phyloP scores from a whole-genome alignment of 2,113 vertebrate genomes.

The Gymnocephalus cernua region DNA sequence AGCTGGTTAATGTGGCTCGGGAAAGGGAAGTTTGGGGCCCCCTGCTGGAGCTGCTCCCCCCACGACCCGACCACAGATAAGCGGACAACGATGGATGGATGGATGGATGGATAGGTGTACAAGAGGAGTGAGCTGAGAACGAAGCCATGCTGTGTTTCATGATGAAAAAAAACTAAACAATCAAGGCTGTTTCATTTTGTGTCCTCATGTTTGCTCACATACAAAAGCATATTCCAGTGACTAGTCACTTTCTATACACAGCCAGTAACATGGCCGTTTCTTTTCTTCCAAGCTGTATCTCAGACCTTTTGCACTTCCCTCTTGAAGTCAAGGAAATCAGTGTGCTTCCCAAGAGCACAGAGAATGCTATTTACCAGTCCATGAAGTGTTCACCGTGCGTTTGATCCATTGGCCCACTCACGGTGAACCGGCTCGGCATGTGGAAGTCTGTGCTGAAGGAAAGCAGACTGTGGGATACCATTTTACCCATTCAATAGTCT shows the following conservation, averaged over 20 bases:
- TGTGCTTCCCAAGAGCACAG: constrained; percentile 35
- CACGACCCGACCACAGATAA: too few relatives aligned
- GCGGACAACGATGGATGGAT: too few relatives aligned
- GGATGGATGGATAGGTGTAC: background rate
- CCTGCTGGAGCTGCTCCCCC: too few relatives aligned
- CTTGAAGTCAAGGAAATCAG: constrained; percentile 32
- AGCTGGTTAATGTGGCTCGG: too few relatives aligned
- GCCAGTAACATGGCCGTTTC: background rate
- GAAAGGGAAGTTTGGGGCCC: too few relatives aligned
- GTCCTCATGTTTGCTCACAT: background rate
- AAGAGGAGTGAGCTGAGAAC: background rate
- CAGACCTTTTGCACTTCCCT: constrained; percentile 34
- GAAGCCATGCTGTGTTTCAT: background rate
- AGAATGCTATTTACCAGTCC: constrained; percentile 57
- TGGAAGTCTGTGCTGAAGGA: constrained; percentile 14
- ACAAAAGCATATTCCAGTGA: background rate
- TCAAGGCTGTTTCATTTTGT: background rate
- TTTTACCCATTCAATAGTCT: background rate
- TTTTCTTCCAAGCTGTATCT: background rate
- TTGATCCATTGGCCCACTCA: constrained; percentile 49
- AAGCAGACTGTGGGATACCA: constrained; percentile 7
- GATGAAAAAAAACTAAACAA: constrained; percentile 17
- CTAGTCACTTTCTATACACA: background rate
- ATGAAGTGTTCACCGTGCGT: constrained; percentile 54
- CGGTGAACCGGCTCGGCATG: constrained; percentile 37